Evolutionary conservation across 2,113 vertebrate species (phyloP).

Genomic region (Pseudolaguvia tuberculata): DNA sequence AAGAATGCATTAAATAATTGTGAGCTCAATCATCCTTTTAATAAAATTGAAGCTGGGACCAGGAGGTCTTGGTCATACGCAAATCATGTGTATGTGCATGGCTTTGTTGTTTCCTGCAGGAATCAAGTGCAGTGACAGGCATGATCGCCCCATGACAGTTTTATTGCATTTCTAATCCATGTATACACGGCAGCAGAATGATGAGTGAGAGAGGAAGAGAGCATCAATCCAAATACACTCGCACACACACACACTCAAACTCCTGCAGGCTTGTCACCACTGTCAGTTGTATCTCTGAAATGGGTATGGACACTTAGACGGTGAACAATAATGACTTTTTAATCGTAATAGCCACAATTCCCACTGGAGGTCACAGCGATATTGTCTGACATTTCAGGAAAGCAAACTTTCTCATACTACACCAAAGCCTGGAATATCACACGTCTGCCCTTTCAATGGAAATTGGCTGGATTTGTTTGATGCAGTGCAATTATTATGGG

Average conservation of each 20-base stretch:
- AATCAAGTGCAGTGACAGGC: constrained; percentile 55
- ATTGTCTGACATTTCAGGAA: constrained; percentile 66
- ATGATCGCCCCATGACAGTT: constrained; percentile 63
- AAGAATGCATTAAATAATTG: constrained; percentile 29
- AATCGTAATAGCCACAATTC: constrained; percentile 62
- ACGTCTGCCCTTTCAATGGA: constrained; percentile 45
- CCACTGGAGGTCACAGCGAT: constrained; percentile 38
- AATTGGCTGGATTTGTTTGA: constrained; percentile 45
- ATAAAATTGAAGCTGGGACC: constrained; percentile 43
- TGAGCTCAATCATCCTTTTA: constrained; percentile 40
- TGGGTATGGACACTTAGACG: constrained; percentile 55
- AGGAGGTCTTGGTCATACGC: constrained; percentile 31
- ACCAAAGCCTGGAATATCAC: constrained; percentile 35
- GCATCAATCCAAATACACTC: constrained; percentile 39
- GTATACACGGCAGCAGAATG: constrained; percentile 54
- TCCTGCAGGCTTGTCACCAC: constrained; percentile 40
- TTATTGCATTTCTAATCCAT: constrained; percentile 72
- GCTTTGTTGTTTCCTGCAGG: constrained; percentile 38
- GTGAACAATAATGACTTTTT: constrained; percentile 66
- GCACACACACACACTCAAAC: constrained; percentile 37
- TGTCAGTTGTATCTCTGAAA: constrained; percentile 63
- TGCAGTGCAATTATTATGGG: constrained; percentile 42
- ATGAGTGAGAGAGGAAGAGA: constrained; percentile 19
- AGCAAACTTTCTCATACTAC: constrained; percentile 54
- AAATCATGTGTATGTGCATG: constrained; percentile 29